A percentile compares a stretch with the other conserved stretches of the same genome.
Conservation (phyloP, 1,140 invertebrate genomes). For the Cherax destructor region DNA sequence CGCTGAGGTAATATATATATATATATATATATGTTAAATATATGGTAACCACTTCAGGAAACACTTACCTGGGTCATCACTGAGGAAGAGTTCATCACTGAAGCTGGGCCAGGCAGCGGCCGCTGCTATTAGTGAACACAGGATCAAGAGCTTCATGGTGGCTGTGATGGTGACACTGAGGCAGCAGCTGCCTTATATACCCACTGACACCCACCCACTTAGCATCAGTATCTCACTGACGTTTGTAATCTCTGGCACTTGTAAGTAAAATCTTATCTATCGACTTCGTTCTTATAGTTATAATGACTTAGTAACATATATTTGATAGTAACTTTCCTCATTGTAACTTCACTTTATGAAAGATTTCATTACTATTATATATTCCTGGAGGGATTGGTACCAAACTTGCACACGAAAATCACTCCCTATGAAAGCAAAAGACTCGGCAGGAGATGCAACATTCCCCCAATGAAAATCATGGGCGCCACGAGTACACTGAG, state of each 20-base stretch:
- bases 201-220: not conserved
- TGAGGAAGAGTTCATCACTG: not conserved
- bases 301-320: not conserved
- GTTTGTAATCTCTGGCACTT: too few species aligned
- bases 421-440: too few species aligned
- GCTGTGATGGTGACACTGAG: not conserved
- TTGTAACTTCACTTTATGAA: too few species aligned
- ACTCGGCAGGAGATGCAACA: too few species aligned
- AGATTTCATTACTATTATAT: not conserved
- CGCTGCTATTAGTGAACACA: slow-evolving; percentile 15
- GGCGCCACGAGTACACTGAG: too few species aligned
- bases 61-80: slow-evolving; percentile 5
- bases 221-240: not conserved
- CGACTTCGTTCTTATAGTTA: not conserved
- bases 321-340: not conserved
- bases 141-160: slow-evolving; percentile 31
- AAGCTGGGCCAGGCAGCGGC: slow-evolving; percentile 41
- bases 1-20: too few species aligned
- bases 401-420: too few species aligned
- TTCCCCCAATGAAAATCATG: too few species aligned
- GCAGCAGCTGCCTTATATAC: slow-evolving; percentile 9
- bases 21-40: too few species aligned
- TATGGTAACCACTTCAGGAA: too few species aligned
- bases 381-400: too few species aligned
- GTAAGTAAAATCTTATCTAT: not conserved